Evolutionary conservation across 37 sponge, comb jelly and placozoan genomes (phyloP), one percentile per base, ranked within the genome.

Genomic region (Hexactinellida sp.): DNA sequence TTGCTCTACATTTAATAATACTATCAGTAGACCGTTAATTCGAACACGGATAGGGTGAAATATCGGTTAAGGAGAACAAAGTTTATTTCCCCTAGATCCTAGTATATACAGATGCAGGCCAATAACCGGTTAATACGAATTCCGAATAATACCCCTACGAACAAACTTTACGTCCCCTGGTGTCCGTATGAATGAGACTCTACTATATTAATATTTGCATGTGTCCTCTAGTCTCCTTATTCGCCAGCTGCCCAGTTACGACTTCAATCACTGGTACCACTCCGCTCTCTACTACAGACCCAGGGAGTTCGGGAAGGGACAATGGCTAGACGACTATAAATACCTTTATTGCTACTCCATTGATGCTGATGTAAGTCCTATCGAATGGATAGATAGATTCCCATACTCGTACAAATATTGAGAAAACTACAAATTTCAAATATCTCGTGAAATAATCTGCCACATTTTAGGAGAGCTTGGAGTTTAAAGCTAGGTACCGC

Each of bases 251-350:
- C 93, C 95, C 39, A 90, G 91, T 30, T 87, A 91, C 25, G 92
- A 89, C 24, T 87, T 82, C 84, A 39, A 71, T 0, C 71, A 84
- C 5, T 95, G 95, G 95, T 54, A 47, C 1, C 91, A 95, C 89
- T 91, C 91, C 88, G 84, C 88, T 0, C 88, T 95, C 38, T 90
- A 87, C 47, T 89, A 92, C 21, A 54, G 71, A 19, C 85, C 92
- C 0, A 51, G 87, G n/a, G 87, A 89, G 0, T 34, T 30, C 21
- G 54, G 54, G 25, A 55, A 38, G 1, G 93, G 94, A 13, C 37
- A 89, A 5, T 96, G 97, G 97, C 83, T 96, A 94, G 97, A 96
- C 36, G 93, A 94, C 85, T 96, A 91, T 91, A 96, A 94, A 85
- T 92, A 94, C 85, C 91, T 96, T 0, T 90, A 93, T 37, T 91